Percentiles rank a stretch among this genome's conserved stretches.
Conservation (phyloP, 2,888 invertebrate species). For the Eristalis pertinax region DNA sequence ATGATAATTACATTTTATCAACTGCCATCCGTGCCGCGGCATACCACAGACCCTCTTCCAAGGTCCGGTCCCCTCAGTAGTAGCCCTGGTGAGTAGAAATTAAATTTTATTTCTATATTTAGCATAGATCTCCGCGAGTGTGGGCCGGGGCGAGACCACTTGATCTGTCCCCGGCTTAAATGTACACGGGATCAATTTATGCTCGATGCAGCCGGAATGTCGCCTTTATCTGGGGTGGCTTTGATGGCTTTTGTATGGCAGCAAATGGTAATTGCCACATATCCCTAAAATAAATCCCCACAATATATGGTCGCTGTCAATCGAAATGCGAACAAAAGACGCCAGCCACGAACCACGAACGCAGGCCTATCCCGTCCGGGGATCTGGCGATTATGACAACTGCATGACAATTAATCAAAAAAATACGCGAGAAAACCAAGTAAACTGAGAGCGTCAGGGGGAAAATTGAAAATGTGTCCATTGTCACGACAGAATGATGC, state of each 20-base stretch:
- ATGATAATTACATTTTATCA: conserved; percentile 71
- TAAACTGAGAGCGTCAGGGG: conserved; percentile 26
- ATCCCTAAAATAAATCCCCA: conserved; percentile 71
- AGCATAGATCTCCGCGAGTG: conserved; percentile 50
- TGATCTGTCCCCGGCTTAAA: conserved; percentile 52
- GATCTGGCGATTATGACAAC: conserved; percentile 64
- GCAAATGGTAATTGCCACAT: conserved; percentile 68
- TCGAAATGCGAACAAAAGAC: conserved; percentile 47
- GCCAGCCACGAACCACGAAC: not conserved
- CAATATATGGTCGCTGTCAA: conserved; percentile 63
- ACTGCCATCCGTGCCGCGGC: conserved; percentile 34
- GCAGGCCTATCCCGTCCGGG: not conserved
- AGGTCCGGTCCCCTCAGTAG: conserved; percentile 47
- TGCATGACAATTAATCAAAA: conserved; percentile 70
- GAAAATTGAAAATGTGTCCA: conserved; percentile 71
- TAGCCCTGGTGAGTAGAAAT: conserved; percentile 35
- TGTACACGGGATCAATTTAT: conserved; percentile 61
- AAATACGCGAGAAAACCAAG: conserved; percentile 15
- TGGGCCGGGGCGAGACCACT: conserved; percentile 37
- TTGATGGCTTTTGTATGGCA: conserved; percentile 64
- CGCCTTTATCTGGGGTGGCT: conserved; percentile 64
- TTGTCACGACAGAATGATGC: conserved; percentile 52
- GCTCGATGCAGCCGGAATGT: conserved; percentile 57
- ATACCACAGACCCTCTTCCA: conserved; percentile 16
- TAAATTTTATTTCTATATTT: conserved; percentile 70